Evolutionary conservation across 2,797 vertebrate species (phyloP), one percentile per base, ranked within the genome.

Genomic region (Acridotheres tristis): DNA sequence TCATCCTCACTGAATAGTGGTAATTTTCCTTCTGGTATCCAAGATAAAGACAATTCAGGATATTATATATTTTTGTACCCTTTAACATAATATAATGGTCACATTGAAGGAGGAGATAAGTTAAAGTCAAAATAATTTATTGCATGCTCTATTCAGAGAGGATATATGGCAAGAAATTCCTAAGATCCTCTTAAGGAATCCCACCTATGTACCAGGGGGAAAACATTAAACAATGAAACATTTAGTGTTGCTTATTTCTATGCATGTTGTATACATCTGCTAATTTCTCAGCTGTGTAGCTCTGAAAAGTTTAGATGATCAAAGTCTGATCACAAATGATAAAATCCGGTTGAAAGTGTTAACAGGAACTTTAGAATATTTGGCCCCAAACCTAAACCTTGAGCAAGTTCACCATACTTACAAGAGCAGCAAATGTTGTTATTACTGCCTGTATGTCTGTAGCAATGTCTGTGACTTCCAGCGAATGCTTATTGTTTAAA

Each of bases 1-100:
- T 94, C 48, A 42, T 88, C 66, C 73, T 95, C 75, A 40, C 53
- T 67, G 88, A 91, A 85, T 75, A 54, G 78, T 94, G 93, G 84
- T 93, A 89, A 94, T 97, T 97, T 97, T 95, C 95, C 58, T 95
- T 95, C 93, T 95, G 81, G 86, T 96, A 82, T 95, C 79, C 75
- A 93, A 80, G 45, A 63, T 53, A 80, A 92, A 96, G 92, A 72
- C 73, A 95, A 72, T 89, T 92, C 79, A 96, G 81, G 65, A 57
- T 58, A 61, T 92, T 96, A 91, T 79, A 62, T 94, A 77, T 96
- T 97, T 98, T 96, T 92, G 45, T 97, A 96, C 73, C 84, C 94
- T 97, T 97, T 97, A 97, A 88, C 53, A 48, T 93, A 93, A 91
- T 94, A 91, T 89, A 32, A 29, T 91, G 91, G 88, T 93, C 75